These are phyloP conservation scores for Clinocottus analis DNA, from an alignment of 2,113 vertebrate genomes.

Conservation along the genomic window DNA sequence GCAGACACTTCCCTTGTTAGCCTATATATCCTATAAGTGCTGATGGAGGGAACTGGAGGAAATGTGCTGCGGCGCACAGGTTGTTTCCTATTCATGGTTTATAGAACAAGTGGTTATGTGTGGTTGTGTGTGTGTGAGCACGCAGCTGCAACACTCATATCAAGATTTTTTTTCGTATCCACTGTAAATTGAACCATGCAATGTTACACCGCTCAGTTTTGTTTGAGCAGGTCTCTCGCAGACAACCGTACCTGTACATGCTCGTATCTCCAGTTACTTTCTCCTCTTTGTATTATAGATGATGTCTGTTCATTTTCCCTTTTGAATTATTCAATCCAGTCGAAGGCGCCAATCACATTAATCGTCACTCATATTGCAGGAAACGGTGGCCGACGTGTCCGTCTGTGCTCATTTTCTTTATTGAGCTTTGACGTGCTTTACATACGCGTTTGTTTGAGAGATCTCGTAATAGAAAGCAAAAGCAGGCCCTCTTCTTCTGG, in stretches of 20 bases:
- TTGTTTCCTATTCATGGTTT: slow-evolving; percentile 21
- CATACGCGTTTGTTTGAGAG: neutral
- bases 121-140: neutral
- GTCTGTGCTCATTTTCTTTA: neutral
- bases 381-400: slow-evolving; percentile 1
- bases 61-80: slow-evolving; percentile 34
- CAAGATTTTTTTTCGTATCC: too few species aligned
- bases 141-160: neutral
- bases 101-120: slow-evolving; percentile 27
- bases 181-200: slow-evolving; percentile 66
- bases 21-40: slow-evolving; percentile 70
- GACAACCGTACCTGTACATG: slow-evolving; percentile 64
- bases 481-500: slow-evolving; percentile 10
- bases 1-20: slow-evolving; percentile 73
- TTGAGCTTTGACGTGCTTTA: neutral
- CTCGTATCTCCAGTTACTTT: slow-evolving; percentile 72
- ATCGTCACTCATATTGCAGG: slow-evolving; percentile 37
- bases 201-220: slow-evolving; percentile 46
- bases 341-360: slow-evolving; percentile 45
- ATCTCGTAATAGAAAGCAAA: slow-evolving; percentile 29
- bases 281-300: slow-evolving; percentile 77
- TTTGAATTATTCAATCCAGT: slow-evolving; percentile 68
- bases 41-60: slow-evolving; percentile 60
- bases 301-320: slow-evolving; percentile 69
- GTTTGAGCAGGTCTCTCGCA: slow-evolving; percentile 36